phyloP scores from a whole-genome alignment of 2,113 vertebrate species.

The Climacteris rufus region DNA sequence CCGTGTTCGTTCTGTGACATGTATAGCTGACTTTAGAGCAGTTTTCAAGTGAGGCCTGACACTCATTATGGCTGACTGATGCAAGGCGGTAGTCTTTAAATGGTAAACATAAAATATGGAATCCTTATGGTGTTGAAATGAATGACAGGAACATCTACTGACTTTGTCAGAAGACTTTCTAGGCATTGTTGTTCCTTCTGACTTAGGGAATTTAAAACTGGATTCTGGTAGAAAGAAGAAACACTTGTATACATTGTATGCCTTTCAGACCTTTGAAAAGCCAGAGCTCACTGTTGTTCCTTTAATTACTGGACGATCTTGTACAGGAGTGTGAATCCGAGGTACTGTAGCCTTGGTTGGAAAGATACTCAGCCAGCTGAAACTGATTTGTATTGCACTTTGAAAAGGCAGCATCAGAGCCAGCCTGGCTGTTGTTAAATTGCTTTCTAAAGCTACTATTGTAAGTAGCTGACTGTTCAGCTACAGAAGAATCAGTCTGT shows the following conservation, averaged over 20 bases:
- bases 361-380: constrained; percentile 25
- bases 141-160: not conserved
- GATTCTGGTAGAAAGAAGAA: not conserved
- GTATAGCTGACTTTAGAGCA: not conserved
- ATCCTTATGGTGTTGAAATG: not conserved
- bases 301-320: constrained; percentile 35
- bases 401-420: constrained; percentile 21
- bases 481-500: constrained; percentile 10
- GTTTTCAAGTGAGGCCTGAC: not conserved
- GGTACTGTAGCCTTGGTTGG: not conserved
- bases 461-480: constrained; percentile 33
- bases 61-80: fast-evolving
- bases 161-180: not conserved
- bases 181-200: not conserved
- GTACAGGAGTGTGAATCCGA: not conserved
- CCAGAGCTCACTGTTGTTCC: not conserved
- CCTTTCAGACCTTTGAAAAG: constrained; percentile 23
- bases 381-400: constrained; percentile 18
- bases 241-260: not conserved
- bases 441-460: not conserved
- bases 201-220: constrained; percentile 1
- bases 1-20: not conserved
- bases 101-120: not conserved
- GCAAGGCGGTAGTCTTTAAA: not conserved
- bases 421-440: constrained; percentile 18